Conservation (phyloP, 2,113 vertebrate genomes). For the Vireo altiloquus region DNA sequence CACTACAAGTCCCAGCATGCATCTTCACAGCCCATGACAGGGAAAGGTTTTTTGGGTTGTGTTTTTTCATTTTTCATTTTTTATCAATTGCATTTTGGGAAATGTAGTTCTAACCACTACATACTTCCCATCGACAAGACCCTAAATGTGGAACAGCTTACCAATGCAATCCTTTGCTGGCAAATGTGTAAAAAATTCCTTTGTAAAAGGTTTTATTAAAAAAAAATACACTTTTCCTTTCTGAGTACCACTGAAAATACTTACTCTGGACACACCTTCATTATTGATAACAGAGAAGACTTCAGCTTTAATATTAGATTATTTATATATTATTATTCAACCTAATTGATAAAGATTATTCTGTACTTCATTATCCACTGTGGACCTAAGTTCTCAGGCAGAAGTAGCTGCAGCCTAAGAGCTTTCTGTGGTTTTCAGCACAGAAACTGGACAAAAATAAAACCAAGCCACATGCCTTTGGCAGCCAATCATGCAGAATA, state of each 20-base stretch:
- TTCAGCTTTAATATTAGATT: neutral
- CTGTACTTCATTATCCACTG: neutral
- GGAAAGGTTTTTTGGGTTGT: neutral
- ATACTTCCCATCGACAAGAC: neutral
- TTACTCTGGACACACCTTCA: neutral
- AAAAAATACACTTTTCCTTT: neutral
- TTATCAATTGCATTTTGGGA: neutral
- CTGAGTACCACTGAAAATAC: neutral
- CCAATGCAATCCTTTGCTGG: neutral
- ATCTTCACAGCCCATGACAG: neutral
- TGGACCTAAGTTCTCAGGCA: neutral
- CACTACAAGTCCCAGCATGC: neutral
- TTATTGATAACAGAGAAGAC: neutral
- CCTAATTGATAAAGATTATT: neutral
- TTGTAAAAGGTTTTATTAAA: neutral
- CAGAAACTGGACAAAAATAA: neutral
- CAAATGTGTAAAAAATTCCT: neutral
- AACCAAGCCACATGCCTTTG: neutral
- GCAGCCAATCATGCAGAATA: neutral
- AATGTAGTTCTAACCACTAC: neutral
- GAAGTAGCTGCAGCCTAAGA: neutral
- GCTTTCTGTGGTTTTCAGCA: constrained; percentile 19
- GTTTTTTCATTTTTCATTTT: neutral
- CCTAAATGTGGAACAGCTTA: neutral
- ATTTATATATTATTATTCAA: neutral